phyloP scores from a whole-genome alignment of 2,888 invertebrate species.

The Limnephilus rhombicus region DNA sequence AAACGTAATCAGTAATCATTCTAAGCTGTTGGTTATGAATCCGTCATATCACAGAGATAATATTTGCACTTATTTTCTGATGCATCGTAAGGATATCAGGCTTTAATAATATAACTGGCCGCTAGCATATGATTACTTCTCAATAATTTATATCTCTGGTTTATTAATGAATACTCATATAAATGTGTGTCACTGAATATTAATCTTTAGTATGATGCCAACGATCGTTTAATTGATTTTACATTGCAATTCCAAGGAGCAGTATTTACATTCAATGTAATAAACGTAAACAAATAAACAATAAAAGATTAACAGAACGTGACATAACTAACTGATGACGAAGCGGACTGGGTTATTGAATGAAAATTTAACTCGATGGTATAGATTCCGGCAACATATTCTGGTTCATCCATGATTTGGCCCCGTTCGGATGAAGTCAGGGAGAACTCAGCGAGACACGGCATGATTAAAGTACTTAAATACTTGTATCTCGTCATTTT shows the following conservation, averaged over 20 bases:
- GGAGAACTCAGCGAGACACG: background rate
- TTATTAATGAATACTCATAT: background rate
- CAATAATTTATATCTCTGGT: background rate
- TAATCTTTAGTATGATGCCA: background rate
- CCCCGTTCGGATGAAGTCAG: background rate
- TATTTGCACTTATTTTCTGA: background rate
- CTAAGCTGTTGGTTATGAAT: background rate
- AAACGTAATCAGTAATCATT: background rate
- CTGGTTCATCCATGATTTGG: background rate
- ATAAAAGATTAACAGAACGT: background rate
- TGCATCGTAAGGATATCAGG: background rate
- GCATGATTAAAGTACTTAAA: background rate
- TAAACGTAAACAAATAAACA: background rate
- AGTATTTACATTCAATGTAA: background rate
- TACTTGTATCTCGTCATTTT: background rate
- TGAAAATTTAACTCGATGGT: background rate
- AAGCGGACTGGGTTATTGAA: background rate
- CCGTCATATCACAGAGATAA: background rate
- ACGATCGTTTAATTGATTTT: background rate
- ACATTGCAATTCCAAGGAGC: background rate
- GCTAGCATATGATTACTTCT: background rate
- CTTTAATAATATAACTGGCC: background rate
- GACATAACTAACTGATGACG: background rate
- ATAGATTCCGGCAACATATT: background rate
- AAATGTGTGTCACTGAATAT: constrained; percentile 1